Base-by-base conservation (phyloP, 1,140 invertebrate species). In the Ips typographus region DNA sequence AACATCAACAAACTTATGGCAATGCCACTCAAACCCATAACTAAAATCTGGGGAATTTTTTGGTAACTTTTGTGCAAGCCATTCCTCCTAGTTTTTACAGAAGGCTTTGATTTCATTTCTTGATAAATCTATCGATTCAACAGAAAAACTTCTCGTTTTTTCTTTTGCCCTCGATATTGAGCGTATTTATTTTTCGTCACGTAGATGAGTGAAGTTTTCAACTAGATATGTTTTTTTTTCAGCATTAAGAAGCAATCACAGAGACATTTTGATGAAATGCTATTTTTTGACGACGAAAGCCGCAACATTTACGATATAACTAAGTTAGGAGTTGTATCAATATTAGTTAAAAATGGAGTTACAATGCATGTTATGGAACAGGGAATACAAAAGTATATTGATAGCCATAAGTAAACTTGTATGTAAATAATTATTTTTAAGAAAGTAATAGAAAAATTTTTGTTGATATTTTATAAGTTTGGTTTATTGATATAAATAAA, bases 221-320 rank as follows among this genome's bases (percentile, higher is more conserved):
- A n/a, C 44, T 47, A 4, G 6, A 6, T 56, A 22, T 22, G 1
- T n/a, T n/a, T 38, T 22, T 22, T 72, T 73, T 83, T 71, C 71
- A 89, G 88, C 74, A 85, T 91, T 70, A 82, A 86, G 68, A 77
- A 82, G 66, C 71, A 80, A 38, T 86, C 86, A 70, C 84, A 84
- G 22, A 60, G 85, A 42, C 75, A 83, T 1, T 90, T 83, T 76
- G 81, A 83, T 55, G 86, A 91, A 42, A 92, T 93, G 89, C 73
- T 90, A 49, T 90, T 90, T 74, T 90, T 90, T 79, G 88, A 90
- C 73, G 88, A 90, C 78, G 88, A 90, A 76, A 44, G 79, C 2
- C 75, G 88, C 65, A 90, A 90, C 79, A 88, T 89, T 56, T 62
- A 56, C 6, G 87, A 89, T 74, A 69, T 89, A 22, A 79, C 76